phyloP scores from a whole-genome alignment of 1,140 invertebrate genomes.

The Drosophila ficusphila region DNA sequence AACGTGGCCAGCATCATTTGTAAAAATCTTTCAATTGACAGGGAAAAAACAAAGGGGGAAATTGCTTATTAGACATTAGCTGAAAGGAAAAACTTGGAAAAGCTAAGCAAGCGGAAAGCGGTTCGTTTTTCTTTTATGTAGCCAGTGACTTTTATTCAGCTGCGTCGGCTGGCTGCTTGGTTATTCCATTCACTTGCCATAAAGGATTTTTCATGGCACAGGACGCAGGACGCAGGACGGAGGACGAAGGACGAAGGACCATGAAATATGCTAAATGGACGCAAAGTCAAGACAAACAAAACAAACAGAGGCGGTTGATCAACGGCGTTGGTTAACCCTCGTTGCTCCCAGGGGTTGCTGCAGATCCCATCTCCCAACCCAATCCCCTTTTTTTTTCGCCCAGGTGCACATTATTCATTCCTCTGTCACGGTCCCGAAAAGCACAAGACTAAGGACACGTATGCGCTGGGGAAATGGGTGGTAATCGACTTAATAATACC shows the following conservation, averaged over 20 bases:
- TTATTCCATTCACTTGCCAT: constrained; percentile 19
- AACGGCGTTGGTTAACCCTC: constrained; percentile 1
- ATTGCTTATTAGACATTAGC: constrained; percentile 53
- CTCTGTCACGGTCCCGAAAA: not conserved
- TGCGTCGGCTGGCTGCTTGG: constrained; percentile 18
- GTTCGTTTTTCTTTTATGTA: not conserved
- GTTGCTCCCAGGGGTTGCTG: not conserved
- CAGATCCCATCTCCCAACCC: not conserved
- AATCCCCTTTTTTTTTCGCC: not conserved
- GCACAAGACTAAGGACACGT: not conserved
- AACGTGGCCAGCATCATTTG: constrained; percentile 21
- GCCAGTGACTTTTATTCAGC: constrained; percentile 24
- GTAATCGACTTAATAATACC: not conserved
- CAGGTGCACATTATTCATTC: constrained; percentile 8
- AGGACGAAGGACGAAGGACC: not conserved
- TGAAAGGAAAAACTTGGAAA: not conserved
- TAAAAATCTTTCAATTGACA: constrained; percentile 47
- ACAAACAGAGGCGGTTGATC: constrained; percentile 21
- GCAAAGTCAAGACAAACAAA: constrained; percentile 16
- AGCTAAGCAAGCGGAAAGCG: not conserved
- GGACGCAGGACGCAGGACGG: not conserved
- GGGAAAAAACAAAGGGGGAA: constrained; percentile 20
- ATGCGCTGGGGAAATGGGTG: not conserved
- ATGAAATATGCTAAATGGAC: constrained; percentile 41
- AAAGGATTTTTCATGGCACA: constrained; percentile 15